These are phyloP conservation scores for Lordiphosa stackelbergi DNA, from an alignment of 1,140 invertebrate species.

Conservation along the genomic window DNA sequence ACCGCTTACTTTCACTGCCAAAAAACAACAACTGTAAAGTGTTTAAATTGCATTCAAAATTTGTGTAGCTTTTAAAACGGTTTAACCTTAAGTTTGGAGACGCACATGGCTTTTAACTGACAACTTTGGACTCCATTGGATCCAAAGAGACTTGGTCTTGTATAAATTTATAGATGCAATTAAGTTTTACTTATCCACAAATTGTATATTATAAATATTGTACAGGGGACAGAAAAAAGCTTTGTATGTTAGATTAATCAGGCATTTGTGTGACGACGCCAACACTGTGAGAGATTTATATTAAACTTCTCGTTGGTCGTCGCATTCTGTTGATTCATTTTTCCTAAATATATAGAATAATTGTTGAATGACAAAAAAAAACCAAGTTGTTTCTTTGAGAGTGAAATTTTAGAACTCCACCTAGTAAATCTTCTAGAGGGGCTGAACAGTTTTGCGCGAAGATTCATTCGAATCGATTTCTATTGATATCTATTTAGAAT, in stretches of 20 bases:
- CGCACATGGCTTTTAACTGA: constrained; percentile 37
- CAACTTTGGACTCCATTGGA: constrained; percentile 1
- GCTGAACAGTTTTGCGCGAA: no score
- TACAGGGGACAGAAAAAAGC: constrained; percentile 26
- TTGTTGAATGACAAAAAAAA: no score
- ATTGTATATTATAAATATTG: constrained; percentile 53
- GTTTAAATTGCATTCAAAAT: constrained; percentile 46
- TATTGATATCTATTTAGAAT: no score
- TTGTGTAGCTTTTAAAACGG: constrained; percentile 57
- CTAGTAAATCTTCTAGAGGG: no score
- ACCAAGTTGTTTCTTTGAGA: no score
- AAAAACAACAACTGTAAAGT: constrained; percentile 53
- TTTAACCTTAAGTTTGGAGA: constrained; percentile 48
- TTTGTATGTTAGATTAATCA: constrained; percentile 36
- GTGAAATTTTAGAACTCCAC: no score
- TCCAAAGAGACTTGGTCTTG: constrained; percentile 11
- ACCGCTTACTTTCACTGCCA: constrained; percentile 40
- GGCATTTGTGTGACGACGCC: constrained; percentile 23
- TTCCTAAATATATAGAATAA: no score
- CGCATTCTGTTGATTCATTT: no score
- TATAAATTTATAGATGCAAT: constrained; percentile 48
- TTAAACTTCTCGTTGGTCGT: constrained; percentile 68
- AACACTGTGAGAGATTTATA: constrained; percentile 72
- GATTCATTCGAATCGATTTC: no score
- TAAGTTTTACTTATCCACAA: constrained; percentile 58